These are phyloP conservation scores for Serilophus lunatus DNA, from an alignment of 2,113 vertebrate genomes.

Conservation along the genomic window DNA sequence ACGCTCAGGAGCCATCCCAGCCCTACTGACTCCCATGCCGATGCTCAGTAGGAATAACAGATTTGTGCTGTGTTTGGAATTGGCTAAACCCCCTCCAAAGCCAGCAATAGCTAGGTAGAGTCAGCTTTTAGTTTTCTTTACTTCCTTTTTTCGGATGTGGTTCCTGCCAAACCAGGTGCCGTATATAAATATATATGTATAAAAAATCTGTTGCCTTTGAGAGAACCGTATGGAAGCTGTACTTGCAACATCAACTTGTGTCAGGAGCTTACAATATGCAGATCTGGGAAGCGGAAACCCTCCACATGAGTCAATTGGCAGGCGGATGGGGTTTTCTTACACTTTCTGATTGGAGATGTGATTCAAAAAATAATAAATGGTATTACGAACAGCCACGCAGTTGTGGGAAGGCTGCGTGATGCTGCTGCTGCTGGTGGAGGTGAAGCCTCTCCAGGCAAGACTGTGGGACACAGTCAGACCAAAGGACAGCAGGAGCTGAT, in stretches of 20 bases:
- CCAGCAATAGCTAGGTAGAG: background rate
- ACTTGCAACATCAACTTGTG: conserved; percentile 51
- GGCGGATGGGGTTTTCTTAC: conserved; percentile 50
- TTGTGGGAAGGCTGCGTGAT: background rate
- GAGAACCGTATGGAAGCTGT: conserved; percentile 48
- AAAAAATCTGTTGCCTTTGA: conserved; percentile 61
- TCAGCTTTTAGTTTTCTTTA: background rate
- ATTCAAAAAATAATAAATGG: background rate
- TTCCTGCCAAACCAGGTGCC: conserved; percentile 60
- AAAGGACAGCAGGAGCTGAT: background rate
- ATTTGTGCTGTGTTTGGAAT: background rate
- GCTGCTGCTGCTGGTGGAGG: background rate
- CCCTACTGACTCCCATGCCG: fast-evolving
- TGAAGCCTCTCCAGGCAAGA: background rate
- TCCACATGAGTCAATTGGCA: conserved; percentile 56
- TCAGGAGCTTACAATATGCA: conserved; percentile 56
- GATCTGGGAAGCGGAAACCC: conserved; percentile 59
- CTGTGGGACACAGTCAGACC: background rate
- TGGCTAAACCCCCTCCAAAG: background rate
- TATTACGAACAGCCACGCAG: background rate
- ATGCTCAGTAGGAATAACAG: background rate
- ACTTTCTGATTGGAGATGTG: background rate
- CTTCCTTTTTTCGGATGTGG: conserved; percentile 33
- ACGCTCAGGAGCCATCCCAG: background rate
- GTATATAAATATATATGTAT: conserved; percentile 59